Percentiles rank a stretch among this genome's conserved stretches.
Evolutionary conservation across 2,113 vertebrate genomes (phyloP).

Genomic region (Polypterus bichir): DNA sequence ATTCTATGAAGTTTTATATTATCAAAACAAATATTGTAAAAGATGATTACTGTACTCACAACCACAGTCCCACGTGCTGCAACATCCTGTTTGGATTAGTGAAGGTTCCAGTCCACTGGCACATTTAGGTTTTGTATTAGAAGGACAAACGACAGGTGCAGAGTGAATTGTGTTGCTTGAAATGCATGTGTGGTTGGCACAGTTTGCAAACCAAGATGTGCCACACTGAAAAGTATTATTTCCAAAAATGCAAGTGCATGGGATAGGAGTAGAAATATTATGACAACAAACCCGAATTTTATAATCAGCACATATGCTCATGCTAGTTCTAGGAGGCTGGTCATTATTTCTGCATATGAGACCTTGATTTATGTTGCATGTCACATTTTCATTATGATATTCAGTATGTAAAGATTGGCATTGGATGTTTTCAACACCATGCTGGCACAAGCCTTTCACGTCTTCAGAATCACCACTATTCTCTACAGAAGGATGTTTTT

Average conservation of each 20-base stretch:
- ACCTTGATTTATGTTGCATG: background rate
- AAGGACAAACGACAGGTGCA: slow-evolving; percentile 24
- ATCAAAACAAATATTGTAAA: background rate
- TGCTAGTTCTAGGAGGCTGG: background rate
- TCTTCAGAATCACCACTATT: background rate
- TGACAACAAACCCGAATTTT: slow-evolving; percentile 9
- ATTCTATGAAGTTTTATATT: background rate
- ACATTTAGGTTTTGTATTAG: slow-evolving; percentile 22
- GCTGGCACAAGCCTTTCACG: background rate
- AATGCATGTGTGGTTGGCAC: too few species aligned
- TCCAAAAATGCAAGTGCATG: too few species aligned
- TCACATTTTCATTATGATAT: background rate
- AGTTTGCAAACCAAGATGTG: too few species aligned
- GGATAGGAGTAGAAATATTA: too few species aligned
- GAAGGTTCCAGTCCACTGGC: slow-evolving; percentile 19
- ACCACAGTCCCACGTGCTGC: slow-evolving; percentile 39
- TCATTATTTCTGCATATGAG: background rate
- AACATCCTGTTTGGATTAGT: slow-evolving; percentile 37
- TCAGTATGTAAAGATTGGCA: background rate
- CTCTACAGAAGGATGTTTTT: background rate
- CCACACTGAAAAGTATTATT: too few species aligned
- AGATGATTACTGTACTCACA: slow-evolving; percentile 35
- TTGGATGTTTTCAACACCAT: background rate
- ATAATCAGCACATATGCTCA: slow-evolving; percentile 4
- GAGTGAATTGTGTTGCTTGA: too few species aligned